These are phyloP conservation scores for Imbricaverruca yamaguchii DNA, from an alignment of 2,888 invertebrate genomes.

Conservation along the genomic window DNA sequence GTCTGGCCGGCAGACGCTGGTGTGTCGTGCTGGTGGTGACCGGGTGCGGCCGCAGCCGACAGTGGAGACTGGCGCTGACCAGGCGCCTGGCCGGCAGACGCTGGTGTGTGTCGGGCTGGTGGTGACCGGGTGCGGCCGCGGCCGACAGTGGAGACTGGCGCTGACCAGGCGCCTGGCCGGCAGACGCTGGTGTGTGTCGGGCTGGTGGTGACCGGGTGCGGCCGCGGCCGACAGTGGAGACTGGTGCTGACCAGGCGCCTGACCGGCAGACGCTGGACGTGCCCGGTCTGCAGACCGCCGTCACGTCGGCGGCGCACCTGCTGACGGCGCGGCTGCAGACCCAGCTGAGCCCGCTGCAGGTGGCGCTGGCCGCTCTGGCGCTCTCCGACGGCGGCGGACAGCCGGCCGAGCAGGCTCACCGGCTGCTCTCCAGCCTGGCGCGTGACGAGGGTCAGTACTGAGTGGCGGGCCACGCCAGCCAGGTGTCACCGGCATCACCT, in stretches of 20 bases:
- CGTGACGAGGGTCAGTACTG: conserved; percentile 53
- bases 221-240: no score
- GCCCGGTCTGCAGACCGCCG: not conserved
- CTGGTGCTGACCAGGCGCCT: no score
- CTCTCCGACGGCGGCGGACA: conserved; percentile 73
- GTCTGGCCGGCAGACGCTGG: not conserved
- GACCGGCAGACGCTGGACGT: not conserved
- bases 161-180: no score
- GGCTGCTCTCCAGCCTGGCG: conserved; percentile 58
- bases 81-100: not conserved
- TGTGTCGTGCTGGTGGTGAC: no score
- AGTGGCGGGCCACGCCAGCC: no score
- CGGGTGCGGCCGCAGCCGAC: no score
- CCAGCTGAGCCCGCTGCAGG: conserved; percentile 45
- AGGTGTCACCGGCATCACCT: no score
- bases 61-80: no score
- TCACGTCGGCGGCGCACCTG: not conserved
- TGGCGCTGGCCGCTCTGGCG: conserved; percentile 83
- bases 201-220: no score
- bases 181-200: not conserved
- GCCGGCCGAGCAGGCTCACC: conserved; percentile 73
- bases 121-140: no score
- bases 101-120: not conserved
- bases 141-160: no score
- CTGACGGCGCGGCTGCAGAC: not conserved